Base-by-base conservation (phyloP, 2,113 vertebrate species). In the Galeopterus variegatus region DNA sequence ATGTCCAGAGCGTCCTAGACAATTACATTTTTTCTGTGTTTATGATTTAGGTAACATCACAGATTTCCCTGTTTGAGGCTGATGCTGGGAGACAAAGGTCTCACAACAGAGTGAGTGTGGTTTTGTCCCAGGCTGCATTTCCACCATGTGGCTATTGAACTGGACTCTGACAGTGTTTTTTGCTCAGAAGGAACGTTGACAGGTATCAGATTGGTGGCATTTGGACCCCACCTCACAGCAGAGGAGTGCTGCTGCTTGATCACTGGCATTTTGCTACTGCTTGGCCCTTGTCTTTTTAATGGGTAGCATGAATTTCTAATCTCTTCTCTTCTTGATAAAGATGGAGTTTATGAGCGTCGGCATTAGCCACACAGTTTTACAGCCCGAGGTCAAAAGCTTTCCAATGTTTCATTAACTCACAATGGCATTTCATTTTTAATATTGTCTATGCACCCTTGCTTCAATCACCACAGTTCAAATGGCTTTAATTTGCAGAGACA, bases 381-480 rank as follows among this genome's bases (percentile, higher is more conserved):
- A 97, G 91, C 86, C 87, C 0, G 67, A 95, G 93, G 95, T 98
- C 96, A 97, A 98, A 97, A 95, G 90, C 95, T 97, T 97, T 96
- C 95, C 1, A 1, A 94, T 96, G 80, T 98, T 86, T 97, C 95
- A 98, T 97, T 98, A 98, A 96, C 94, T 97, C 83, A 92, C 83
- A 95, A 45, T 97, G 94, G 70, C 94, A 96, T 98, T 98, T 98
- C 95, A 95, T 93, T 97, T 98, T 97, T 96, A 98, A 97, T 97
- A 97, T 93, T 96, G 67, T 60, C 75, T 97, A 3, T 69, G 52
- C 41, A 72, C 33, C 15, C 93, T 93, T 95, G 79, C 73, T 98
- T 76, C 92, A 97, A 80, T 97, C 81, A 94, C 95, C 83, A 36
- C 33, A 58, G 56, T 96, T 98, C 85, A 86, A 92, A 75, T 88